Evolutionary conservation across 2,797 vertebrate species (phyloP).

Genomic region (Aphelocoma californica): DNA sequence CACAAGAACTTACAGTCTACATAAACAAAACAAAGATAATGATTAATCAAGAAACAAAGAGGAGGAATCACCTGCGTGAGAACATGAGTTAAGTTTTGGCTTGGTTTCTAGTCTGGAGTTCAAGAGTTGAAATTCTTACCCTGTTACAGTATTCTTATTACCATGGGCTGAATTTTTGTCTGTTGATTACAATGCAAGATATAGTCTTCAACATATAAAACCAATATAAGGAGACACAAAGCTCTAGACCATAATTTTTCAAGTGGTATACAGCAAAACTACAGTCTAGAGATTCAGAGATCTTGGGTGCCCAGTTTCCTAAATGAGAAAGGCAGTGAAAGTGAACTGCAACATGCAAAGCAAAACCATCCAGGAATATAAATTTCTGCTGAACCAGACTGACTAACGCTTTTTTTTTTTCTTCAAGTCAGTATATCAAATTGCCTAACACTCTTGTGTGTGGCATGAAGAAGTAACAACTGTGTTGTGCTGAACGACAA

Average conservation of each 20-base stretch:
- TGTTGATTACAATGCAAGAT: background rate
- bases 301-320: background rate
- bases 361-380: background rate
- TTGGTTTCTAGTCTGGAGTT: conserved; percentile 2
- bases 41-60: conserved; percentile 37
- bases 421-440: background rate
- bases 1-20: conserved; percentile 53
- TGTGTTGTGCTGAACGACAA: background rate
- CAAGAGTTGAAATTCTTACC: background rate
- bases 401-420: background rate
- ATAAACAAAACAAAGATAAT: conserved; percentile 31
- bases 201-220: background rate
- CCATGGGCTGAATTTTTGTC: background rate
- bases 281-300: background rate
- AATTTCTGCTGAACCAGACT: background rate
- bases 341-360: background rate
- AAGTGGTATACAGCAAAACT: background rate
- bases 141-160: background rate
- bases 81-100: background rate
- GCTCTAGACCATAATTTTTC: background rate
- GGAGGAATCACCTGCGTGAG: background rate
- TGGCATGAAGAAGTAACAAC: background rate
- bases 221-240: background rate
- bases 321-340: background rate
- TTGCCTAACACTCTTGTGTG: background rate